Conservation (phyloP, 2,113 vertebrate genomes). For the Aviceda subcristata region DNA sequence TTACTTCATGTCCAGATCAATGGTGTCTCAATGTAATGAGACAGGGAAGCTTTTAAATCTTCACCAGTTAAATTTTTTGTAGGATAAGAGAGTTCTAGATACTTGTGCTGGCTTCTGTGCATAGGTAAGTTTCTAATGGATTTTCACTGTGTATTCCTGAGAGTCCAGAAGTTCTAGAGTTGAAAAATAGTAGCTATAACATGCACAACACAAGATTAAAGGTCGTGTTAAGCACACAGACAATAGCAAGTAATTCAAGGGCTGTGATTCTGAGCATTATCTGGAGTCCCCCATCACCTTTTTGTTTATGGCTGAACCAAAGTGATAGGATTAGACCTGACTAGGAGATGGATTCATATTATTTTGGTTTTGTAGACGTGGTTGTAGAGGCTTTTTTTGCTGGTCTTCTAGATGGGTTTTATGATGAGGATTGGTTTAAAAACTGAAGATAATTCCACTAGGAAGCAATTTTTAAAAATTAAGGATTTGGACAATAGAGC, state of each 20-base stretch:
- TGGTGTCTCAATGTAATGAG: background rate
- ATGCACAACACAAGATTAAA: background rate
- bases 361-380: background rate
- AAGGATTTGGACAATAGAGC: background rate
- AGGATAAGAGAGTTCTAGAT: background rate
- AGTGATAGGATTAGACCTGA: background rate
- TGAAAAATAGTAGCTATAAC: background rate
- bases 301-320: background rate
- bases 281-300: background rate
- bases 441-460: background rate
- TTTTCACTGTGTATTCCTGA: background rate
- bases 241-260: background rate
- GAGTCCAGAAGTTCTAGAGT: background rate
- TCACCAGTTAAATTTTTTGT: background rate
- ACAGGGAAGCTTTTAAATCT: background rate
- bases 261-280: background rate
- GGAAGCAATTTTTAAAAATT: background rate
- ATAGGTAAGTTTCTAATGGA: background rate
- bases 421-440: background rate
- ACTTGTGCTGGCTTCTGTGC: background rate
- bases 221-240: rapidly evolving
- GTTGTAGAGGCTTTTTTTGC: background rate
- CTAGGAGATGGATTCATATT: background rate
- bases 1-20: background rate
- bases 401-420: background rate